Base-by-base conservation (phyloP, 2,113 vertebrate genomes). In the Mionectes macconnelli region DNA sequence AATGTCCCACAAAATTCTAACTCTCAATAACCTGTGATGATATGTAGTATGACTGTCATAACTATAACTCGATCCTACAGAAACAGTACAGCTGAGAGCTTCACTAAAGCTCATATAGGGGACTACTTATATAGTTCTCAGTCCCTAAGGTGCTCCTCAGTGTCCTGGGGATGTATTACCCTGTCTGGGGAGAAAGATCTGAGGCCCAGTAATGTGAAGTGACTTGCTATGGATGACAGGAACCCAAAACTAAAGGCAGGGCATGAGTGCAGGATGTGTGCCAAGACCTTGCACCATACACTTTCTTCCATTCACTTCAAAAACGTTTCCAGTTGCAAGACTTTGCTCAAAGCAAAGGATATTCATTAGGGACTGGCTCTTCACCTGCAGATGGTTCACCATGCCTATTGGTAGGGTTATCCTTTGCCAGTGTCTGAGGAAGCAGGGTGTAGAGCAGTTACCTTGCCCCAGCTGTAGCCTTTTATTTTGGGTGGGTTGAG, bases 221-320 rank as follows among this genome's bases (percentile, higher is more conserved):
- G 20, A 23, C 28, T 37, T 30, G 10, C 30, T 66, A 11, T 19
- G n/a, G 56, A 25, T 44, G 42, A 2, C 21, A 59, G 77, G 14
- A 72, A 13, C 12, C n/a, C 39, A 49, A 56, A 28, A 13, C 20
- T 22, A 77, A 27, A 66, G 11, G 4, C 12, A 16, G 27, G 18
- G 18, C 17, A 14, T 1, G 31, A 49, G 11, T 4, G 8, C 24
- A n/a, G 20, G 6, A 10, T 30, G 8, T 10, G 23, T 44, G 25
- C 24, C 2, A 3, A 17, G 0, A 0, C 7, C 47, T 64, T 5
- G 1, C 12, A 59, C 15, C 9, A 19, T 3, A 7, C 2, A 1
- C 4, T 68, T 77, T 49, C 35, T 84, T 31, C 33, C 19, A 22
- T 24, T 9, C 15, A 3, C 13, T 84, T 84, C 25, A 39, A 24